Percentiles rank a stretch among this genome's conserved stretches.
Conservation (phyloP, 2,797 vertebrate species). For the Emydoidea blandingii region DNA sequence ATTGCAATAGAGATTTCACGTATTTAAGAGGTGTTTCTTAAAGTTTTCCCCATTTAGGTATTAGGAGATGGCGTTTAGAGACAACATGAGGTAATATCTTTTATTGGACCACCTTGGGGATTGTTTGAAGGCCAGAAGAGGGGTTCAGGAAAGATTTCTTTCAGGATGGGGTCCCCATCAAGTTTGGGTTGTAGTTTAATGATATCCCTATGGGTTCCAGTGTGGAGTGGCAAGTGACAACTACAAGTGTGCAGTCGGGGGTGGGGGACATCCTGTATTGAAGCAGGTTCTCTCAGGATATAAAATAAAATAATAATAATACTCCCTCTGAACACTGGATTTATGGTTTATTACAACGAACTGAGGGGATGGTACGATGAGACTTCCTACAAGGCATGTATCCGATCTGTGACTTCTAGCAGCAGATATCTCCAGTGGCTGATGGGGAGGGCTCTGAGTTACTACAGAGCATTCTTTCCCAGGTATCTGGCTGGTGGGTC, state of each 20-base stretch:
- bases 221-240: neutral
- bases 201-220: neutral
- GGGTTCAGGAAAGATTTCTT: neutral
- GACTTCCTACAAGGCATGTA: too few species aligned
- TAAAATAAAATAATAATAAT: neutral
- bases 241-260: neutral
- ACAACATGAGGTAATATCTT: neutral
- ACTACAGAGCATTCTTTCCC: too few species aligned
- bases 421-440: too few species aligned
- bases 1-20: neutral
- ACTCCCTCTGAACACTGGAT: neutral
- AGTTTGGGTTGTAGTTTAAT: neutral
- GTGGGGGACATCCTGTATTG: neutral
- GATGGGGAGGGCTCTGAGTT: too few species aligned
- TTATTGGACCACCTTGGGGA: too few species aligned
- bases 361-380: neutral
- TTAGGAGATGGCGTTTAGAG: neutral
- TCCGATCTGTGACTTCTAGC: too few species aligned
- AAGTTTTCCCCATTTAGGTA: neutral
- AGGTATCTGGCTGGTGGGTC: neutral
- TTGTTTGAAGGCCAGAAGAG: neutral
- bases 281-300: too few species aligned
- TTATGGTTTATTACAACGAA: neutral
- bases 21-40: neutral
- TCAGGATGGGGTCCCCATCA: neutral